Percentiles rank a stretch among this genome's conserved stretches.
These are phyloP conservation scores for Apoda limacodes DNA, from an alignment of 2,888 invertebrate genomes.

Conservation along the genomic window DNA sequence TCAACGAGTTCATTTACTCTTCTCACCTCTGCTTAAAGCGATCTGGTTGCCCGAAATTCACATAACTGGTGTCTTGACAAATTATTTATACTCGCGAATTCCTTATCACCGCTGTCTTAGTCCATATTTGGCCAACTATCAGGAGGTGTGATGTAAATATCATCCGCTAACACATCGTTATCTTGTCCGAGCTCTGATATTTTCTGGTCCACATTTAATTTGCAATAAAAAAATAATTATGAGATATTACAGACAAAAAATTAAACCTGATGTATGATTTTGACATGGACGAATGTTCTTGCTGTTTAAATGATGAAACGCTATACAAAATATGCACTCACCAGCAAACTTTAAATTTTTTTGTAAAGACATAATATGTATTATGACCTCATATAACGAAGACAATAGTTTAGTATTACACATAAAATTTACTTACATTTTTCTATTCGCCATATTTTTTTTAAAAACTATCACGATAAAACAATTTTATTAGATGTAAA, in stretches of 20 bases:
- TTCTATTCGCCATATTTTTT: too few relatives aligned
- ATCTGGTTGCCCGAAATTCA: conserved; percentile 12
- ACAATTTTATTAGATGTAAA: too few relatives aligned
- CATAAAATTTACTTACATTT: too few relatives aligned
- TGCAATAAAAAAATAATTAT: conserved; percentile 9
- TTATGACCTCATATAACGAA: too few relatives aligned
- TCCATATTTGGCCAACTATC: conserved; percentile 12
- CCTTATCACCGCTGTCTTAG: conserved; percentile 13
- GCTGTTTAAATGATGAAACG: too few relatives aligned
- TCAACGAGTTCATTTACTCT: conserved; percentile 9
- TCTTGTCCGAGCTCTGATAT: conserved; percentile 13
- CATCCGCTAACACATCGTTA: conserved; percentile 8
- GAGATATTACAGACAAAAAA: conserved; percentile 2
- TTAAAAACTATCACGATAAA: too few relatives aligned
- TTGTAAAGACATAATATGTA: too few relatives aligned
- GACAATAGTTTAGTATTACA: too few relatives aligned
- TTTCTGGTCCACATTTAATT: conserved; percentile 11
- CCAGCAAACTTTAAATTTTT: too few relatives aligned
- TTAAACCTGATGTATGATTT: too few relatives aligned
- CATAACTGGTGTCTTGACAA: conserved; percentile 13
- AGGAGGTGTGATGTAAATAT: conserved; percentile 13
- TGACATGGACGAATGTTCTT: too few relatives aligned
- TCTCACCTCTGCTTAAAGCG: conserved; percentile 7
- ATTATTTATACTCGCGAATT: conserved; percentile 11
- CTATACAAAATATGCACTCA: too few relatives aligned